These are phyloP conservation scores for Ailurus styani DNA, from an alignment of 2,113 vertebrate genomes.

Conservation along the genomic window DNA sequence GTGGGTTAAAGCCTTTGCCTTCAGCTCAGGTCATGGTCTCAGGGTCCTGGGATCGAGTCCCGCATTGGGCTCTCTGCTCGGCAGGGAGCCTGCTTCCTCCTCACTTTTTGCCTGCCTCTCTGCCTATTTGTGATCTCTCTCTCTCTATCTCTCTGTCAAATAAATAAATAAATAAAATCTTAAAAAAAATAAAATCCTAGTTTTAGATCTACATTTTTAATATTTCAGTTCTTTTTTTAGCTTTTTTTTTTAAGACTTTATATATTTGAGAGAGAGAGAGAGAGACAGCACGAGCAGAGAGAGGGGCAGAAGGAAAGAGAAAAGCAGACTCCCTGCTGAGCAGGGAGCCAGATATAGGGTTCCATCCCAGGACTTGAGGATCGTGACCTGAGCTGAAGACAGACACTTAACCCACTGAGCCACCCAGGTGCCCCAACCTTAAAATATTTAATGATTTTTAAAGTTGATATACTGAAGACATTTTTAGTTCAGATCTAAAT, in stretches of 20 bases:
- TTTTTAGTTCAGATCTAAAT: not conserved
- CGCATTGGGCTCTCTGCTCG: too few species aligned
- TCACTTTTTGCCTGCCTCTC: too few species aligned
- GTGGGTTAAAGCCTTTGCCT: too few species aligned
- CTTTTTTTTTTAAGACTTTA: not conserved
- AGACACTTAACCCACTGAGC: not conserved
- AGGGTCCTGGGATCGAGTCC: too few species aligned
- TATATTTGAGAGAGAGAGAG: not conserved
- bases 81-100: too few species aligned
- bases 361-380: not conserved
- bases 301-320: not conserved
- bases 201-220: not conserved
- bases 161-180: too few species aligned
- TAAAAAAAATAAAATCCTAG: not conserved
- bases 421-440: not conserved
- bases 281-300: not conserved
- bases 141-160: too few species aligned
- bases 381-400: not conserved
- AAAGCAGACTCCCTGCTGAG: not conserved
- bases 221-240: not conserved
- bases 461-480: not conserved
- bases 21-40: too few species aligned
- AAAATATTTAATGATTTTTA: slow-evolving; percentile 6
- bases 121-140: too few species aligned
- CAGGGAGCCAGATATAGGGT: not conserved